phyloP scores from a whole-genome alignment of 2,797 vertebrate genomes.

The Enteromius fasciolatus region DNA sequence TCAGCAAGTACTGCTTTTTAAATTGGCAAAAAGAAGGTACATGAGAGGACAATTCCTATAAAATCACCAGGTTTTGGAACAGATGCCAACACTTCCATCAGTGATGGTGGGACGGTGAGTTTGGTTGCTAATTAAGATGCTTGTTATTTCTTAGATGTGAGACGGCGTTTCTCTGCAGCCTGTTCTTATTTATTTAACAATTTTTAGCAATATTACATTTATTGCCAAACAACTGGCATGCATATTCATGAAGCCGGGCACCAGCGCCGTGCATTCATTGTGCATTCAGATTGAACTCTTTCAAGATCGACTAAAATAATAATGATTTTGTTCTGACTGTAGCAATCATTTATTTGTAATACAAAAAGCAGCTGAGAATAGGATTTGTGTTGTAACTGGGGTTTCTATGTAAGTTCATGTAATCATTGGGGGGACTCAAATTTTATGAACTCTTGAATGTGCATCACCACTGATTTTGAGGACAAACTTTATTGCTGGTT shows the following conservation, averaged over 20 bases:
- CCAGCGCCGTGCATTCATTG: conserved; percentile 11
- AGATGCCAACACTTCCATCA: not conserved
- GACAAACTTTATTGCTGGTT: not conserved
- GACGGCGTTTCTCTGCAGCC: not conserved
- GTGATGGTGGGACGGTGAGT: not conserved
- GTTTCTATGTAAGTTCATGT: not conserved
- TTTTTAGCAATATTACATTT: not conserved
- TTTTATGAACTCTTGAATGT: not conserved
- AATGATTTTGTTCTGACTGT: conserved; percentile 20
- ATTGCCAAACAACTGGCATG: conserved; percentile 16
- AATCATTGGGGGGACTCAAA: not conserved
- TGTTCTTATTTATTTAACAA: conserved; percentile 15
- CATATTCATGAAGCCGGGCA: conserved; percentile 30
- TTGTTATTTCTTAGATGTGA: not conserved
- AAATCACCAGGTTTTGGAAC: not conserved
- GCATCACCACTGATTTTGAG: not conserved
- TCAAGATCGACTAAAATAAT: conserved; percentile 20
- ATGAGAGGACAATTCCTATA: not conserved
- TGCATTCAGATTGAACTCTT: conserved; percentile 35
- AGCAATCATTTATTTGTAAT: conserved; percentile 24
- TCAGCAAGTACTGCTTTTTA: not conserved
- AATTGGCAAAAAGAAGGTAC: not conserved
- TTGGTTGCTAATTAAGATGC: conserved; percentile 10
- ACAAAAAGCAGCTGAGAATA: conserved; percentile 15
- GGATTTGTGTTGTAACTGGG: not conserved